Evolutionary conservation across 2,888 invertebrate species (phyloP).

Genomic region (Amiota minor): DNA sequence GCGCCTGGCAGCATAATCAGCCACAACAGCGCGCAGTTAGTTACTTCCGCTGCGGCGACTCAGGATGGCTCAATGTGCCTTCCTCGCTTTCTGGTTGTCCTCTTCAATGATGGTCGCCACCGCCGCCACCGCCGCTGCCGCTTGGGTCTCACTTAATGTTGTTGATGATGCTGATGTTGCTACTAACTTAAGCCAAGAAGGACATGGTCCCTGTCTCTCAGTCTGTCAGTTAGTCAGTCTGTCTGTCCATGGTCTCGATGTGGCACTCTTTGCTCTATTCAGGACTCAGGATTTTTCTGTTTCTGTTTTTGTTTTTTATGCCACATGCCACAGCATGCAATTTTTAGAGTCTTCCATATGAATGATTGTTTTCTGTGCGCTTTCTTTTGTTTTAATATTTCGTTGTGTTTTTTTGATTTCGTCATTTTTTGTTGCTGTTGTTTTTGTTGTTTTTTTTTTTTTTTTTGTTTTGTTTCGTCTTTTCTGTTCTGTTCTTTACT

Average conservation of each 20-base stretch:
- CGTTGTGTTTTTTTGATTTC: not conserved
- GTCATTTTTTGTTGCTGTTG: not conserved
- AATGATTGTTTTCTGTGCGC: slow-evolving; percentile 1
- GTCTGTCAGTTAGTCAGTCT: too few relatives aligned
- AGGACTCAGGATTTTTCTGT: too few relatives aligned
- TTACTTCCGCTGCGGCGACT: slow-evolving; percentile 69
- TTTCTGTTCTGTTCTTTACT: not conserved
- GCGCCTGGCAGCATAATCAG: slow-evolving; percentile 69
- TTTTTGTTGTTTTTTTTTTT: not conserved
- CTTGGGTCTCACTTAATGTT: slow-evolving; percentile 43
- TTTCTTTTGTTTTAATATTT: slow-evolving; percentile 15
- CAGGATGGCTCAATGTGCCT: slow-evolving; percentile 36
- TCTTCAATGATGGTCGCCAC: not conserved
- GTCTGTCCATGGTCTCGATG: too few relatives aligned
- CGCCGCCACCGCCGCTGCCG: slow-evolving; percentile 21
- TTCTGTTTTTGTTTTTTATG: too few relatives aligned
- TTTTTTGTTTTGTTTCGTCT: not conserved
- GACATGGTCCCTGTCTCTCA: too few relatives aligned
- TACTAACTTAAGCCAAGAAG: slow-evolving; percentile 50
- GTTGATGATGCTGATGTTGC: slow-evolving; percentile 9
- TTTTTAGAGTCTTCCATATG: not conserved
- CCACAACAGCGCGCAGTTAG: slow-evolving; percentile 67
- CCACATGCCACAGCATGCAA: not conserved
- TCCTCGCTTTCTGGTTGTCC: not conserved
- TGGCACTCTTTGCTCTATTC: too few relatives aligned